Evolutionary conservation across 2,797 vertebrate species (phyloP), one percentile per base, ranked within the genome.

Genomic region (Tenualosa thibaudeaui): DNA sequence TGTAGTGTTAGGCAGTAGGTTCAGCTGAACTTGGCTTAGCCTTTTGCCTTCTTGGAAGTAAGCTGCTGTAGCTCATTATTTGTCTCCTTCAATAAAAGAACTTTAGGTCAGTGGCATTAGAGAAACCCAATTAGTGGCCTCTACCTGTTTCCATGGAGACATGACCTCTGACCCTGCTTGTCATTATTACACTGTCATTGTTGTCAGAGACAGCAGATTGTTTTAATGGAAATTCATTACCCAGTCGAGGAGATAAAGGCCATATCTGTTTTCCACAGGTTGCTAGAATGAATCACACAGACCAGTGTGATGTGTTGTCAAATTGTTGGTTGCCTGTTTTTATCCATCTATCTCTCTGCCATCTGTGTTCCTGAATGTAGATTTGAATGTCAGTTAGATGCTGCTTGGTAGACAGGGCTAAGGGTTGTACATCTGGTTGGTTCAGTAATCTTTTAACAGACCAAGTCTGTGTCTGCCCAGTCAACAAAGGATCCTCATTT

Each of bases 211-310:
- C 68, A 71, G 10, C 68, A 40, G 31, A 46, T 78, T 46, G 71
- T 43, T 43, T 46, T 78, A 78, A 78, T 78, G 71, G 43, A 78
- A 46, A 46, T 78, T 78, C 71, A 78, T 78, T 78, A 46, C 71
- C 17, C 17, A 12, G 37, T 17, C 6, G 17, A 17, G 68, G 40
- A 78, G 15, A 78, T 46, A 19, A 43, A 78, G 26, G 71, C 40
- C 71, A 22, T 78, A 43, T 78, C 71, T 40, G 19, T 40, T 78
- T 78, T 40, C 71, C 40, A 43, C 37, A 10, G 37, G 71, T 19
- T 22, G 15, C 5, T 46, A 40, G 6, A 78, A 2, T 78, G 5
- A 22, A 78, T 78, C 19, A 0, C 15, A n/a, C n/a, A n/a, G n/a
- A n/a, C n/a, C n/a, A n/a, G 17, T 37, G 62, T 68, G 62, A 31